These are phyloP conservation scores for Lymantria monacha DNA, from an alignment of 2,888 invertebrate genomes.

Conservation along the genomic window DNA sequence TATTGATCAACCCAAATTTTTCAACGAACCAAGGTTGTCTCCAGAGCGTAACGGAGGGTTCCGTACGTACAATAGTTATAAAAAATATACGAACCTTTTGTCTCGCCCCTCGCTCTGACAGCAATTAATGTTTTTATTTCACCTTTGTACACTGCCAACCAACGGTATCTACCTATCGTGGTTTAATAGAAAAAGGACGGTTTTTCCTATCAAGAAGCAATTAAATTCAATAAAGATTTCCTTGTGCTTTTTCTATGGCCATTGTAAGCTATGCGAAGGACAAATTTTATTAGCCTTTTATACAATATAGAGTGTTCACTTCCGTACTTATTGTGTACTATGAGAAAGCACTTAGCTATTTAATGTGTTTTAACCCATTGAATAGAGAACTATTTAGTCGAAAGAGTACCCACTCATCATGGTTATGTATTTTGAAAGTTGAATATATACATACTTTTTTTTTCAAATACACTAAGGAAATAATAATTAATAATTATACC, in stretches of 20 bases:
- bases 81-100: slow-evolving; percentile 61
- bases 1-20: slow-evolving; percentile 40
- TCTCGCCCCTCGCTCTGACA: slow-evolving; percentile 66
- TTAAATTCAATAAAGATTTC: slow-evolving; percentile 34
- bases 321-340: slow-evolving; percentile 9
- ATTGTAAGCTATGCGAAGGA: slow-evolving; percentile 12
- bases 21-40: slow-evolving; percentile 42
- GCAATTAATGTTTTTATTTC: slow-evolving; percentile 77
- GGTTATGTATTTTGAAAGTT: too few relatives aligned
- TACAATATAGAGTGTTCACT: slow-evolving; percentile 8
- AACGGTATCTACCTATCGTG: slow-evolving; percentile 37
- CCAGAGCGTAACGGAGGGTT: slow-evolving; percentile 67
- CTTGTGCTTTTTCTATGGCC: slow-evolving; percentile 9
- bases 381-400: background rate
- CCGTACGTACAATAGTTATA: slow-evolving; percentile 66
- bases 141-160: slow-evolving; percentile 56
- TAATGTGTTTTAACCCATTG: background rate
- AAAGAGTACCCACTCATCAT: too few relatives aligned
- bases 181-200: slow-evolving; percentile 30
- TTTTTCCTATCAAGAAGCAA: slow-evolving; percentile 33
- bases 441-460: too few relatives aligned
- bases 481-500: too few relatives aligned
- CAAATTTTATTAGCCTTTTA: slow-evolving; percentile 5
- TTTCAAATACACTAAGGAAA: too few relatives aligned
- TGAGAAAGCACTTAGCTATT: slow-evolving; percentile 4